Evolutionary conservation across 2,797 vertebrate genomes (phyloP).

Genomic region (Botia kubotai): DNA sequence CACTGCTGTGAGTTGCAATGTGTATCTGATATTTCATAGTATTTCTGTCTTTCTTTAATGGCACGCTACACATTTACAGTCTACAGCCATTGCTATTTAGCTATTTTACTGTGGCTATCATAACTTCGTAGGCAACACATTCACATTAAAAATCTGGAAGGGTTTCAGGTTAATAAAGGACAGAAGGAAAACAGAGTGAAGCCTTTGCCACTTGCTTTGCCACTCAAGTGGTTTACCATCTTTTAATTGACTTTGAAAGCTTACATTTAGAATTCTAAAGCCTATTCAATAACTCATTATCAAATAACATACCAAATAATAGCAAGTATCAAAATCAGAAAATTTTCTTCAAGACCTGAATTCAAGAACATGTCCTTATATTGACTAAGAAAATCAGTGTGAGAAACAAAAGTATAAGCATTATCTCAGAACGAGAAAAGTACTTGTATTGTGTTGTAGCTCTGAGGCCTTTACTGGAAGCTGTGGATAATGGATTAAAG

Average conservation of each 20-base stretch:
- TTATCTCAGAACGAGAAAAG: not conserved
- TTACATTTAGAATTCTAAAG: not conserved
- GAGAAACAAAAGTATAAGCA: not conserved
- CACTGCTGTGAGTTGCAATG: slow-evolving; percentile 26
- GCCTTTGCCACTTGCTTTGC: not conserved
- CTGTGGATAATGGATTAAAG: slow-evolving; percentile 27
- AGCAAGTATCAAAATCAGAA: not conserved
- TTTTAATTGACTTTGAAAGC: slow-evolving; percentile 10
- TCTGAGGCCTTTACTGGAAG: not conserved
- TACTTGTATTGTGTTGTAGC: slow-evolving; percentile 8
- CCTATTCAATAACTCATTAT: slow-evolving; percentile 6
- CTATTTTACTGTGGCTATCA: slow-evolving; percentile 40
- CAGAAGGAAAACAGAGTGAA: not conserved
- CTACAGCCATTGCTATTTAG: slow-evolving; percentile 50
- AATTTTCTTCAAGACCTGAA: not conserved
- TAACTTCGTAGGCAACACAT: slow-evolving; percentile 31
- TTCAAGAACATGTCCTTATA: not conserved
- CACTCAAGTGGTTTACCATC: slow-evolving; percentile 1
- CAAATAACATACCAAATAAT: not conserved
- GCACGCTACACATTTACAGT: slow-evolving; percentile 48
- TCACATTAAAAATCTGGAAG: slow-evolving; percentile 43
- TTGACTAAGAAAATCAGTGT: not conserved
- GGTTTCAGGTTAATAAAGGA: slow-evolving; percentile 23
- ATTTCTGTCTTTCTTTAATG: not conserved
- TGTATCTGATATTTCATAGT: not conserved